A percentile compares a stretch with the other conserved stretches of the same genome.
These are phyloP conservation scores for Armadillidium nasatum DNA, from an alignment of 1,140 invertebrate genomes.

Conservation along the genomic window DNA sequence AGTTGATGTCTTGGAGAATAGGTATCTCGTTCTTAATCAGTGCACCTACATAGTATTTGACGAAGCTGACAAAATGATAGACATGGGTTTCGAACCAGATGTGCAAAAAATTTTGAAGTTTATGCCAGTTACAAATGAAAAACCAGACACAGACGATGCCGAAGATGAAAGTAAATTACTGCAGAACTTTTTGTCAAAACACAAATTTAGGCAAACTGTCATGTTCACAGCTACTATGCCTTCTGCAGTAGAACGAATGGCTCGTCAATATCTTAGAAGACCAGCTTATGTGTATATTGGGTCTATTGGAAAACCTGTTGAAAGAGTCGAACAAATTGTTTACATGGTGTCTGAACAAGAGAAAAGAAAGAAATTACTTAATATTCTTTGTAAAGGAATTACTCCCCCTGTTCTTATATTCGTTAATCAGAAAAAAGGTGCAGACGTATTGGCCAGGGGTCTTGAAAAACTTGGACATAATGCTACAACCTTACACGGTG, in stretches of 20 bases:
- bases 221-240: conserved; percentile 99
- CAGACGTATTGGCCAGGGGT: conserved; percentile 93
- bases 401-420: conserved; percentile 99
- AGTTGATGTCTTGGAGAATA: conserved; percentile 97
- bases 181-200: conserved; percentile 92
- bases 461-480: conserved; percentile 96
- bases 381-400: conserved; percentile 76
- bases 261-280: conserved; percentile 86
- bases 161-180: conserved; percentile 89
- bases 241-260: conserved; percentile 90
- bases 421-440: conserved; percentile 99
- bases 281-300: conserved; percentile 98
- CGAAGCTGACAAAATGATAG: conserved; percentile 98
- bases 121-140: conserved; percentile 97
- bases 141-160: conserved; percentile 96
- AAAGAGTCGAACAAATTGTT: conserved; percentile 95
- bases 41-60: conserved; percentile 92
- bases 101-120: conserved; percentile 96
- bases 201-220: conserved; percentile 95
- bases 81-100: conserved; percentile 96
- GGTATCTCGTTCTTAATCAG: conserved; percentile 92
- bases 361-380: conserved; percentile 84
- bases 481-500: conserved; percentile 95
- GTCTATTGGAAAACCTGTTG: conserved; percentile 95
- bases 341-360: conserved; percentile 91